Percentiles rank a stretch among this genome's conserved stretches.
phyloP scores from a whole-genome alignment of 53 echinoderm and acorn worm species.

The Antedon mediterranea region DNA sequence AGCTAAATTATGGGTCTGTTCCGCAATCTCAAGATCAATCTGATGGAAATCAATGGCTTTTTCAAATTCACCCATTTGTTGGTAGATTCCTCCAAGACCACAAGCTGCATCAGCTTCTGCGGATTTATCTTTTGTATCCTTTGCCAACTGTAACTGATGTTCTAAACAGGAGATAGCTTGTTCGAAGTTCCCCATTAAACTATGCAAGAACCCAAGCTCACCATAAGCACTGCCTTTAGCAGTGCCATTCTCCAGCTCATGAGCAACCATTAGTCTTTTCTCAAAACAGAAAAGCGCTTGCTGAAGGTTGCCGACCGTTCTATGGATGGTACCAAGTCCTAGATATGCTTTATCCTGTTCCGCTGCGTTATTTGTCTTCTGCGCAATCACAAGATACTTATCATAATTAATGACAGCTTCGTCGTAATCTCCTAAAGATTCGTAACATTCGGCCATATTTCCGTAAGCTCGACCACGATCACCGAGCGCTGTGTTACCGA shows the following conservation, averaged over 20 bases:
- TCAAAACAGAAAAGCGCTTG: constrained; percentile 95
- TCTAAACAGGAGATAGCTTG: constrained; percentile 95
- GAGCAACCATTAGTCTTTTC: constrained; percentile 80
- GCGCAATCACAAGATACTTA: constrained; percentile 70
- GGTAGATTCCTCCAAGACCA: constrained; percentile 87
- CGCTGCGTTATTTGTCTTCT: constrained; percentile 57
- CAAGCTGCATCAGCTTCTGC: constrained; percentile 93
- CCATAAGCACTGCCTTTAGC: constrained; percentile 89
- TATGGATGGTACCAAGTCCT: constrained; percentile 85
- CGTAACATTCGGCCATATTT: constrained; percentile 92
- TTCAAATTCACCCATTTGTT: constrained; percentile 89
- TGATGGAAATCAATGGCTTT: constrained; percentile 89
- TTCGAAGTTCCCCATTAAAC: constrained; percentile 97
- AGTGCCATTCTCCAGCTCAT: constrained; percentile 68
- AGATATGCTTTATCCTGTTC: constrained; percentile 92
- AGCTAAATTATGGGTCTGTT: constrained; percentile 68
- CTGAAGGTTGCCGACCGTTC: constrained; percentile 74
- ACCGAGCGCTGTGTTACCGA: constrained; percentile 64
- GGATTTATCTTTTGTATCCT: constrained; percentile 63
- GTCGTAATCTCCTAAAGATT: constrained; percentile 76
- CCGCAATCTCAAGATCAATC: constrained; percentile 75
- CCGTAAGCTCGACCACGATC: constrained; percentile 85
- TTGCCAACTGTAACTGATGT: constrained; percentile 67
- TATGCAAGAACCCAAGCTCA: constrained; percentile 88
- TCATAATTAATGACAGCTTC: constrained; percentile 92